phyloP scores from a whole-genome alignment of 2,797 vertebrate genomes.

The Helicolenus hilgendorfi region DNA sequence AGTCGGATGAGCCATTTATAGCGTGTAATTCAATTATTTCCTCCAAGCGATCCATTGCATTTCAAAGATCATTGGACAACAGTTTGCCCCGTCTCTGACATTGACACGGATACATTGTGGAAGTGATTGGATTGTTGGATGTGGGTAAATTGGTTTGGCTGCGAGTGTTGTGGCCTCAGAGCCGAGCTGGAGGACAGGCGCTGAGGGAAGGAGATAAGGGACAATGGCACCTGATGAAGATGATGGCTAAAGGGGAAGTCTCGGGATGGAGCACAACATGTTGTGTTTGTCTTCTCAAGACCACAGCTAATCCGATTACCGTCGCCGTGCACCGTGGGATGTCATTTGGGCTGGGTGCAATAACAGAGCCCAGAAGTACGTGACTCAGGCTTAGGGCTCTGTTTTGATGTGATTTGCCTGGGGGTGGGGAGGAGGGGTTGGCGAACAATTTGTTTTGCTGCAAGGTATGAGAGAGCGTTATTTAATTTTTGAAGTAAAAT shows the following conservation, averaged over 20 bases:
- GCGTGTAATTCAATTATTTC: conserved; percentile 63
- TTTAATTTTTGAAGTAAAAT: conserved; percentile 11
- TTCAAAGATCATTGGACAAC: conserved; percentile 75
- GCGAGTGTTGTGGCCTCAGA: conserved; percentile 47
- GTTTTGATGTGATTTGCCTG: conserved; percentile 38
- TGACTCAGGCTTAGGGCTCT: conserved; percentile 20
- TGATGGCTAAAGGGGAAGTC: conserved; percentile 60
- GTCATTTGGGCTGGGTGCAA: conserved; percentile 55
- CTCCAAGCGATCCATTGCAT: conserved; percentile 54
- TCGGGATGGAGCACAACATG: conserved; percentile 60
- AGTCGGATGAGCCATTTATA: conserved; percentile 47
- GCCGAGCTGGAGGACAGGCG: conserved; percentile 63
- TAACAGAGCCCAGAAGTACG: conserved; percentile 37
- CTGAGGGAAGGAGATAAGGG: conserved; percentile 70
- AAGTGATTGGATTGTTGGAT: conserved; percentile 80
- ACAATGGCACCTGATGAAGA: conserved; percentile 71
- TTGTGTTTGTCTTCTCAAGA: conserved; percentile 71
- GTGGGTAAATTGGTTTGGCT: conserved; percentile 75
- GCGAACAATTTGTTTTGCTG: conserved; percentile 29
- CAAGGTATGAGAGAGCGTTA: neutral
- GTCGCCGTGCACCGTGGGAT: conserved; percentile 51
- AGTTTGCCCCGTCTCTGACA: conserved; percentile 57
- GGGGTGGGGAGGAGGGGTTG: neutral
- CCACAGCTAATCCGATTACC: conserved; percentile 72
- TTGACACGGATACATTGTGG: conserved; percentile 77